Conservation (phyloP, 2,113 vertebrate species). For the Typhlomys cinereus region DNA sequence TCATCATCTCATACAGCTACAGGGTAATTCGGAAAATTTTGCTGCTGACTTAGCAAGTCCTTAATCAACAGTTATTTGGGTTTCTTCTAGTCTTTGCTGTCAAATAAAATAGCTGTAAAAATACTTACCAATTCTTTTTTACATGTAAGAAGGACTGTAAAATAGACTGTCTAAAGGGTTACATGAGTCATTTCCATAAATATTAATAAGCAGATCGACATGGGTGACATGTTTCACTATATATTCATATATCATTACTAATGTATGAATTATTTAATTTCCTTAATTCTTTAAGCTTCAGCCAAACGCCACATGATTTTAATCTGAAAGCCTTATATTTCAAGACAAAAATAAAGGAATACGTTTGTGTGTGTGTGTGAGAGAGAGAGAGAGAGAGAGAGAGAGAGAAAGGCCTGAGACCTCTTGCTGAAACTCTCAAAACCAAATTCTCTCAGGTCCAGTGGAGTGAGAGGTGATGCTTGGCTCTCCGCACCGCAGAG, state of each 20-base stretch:
- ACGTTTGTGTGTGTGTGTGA: background rate
- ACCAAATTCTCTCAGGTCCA: background rate
- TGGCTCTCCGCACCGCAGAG: background rate
- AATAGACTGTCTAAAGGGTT: background rate
- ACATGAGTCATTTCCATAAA: background rate
- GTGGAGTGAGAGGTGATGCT: background rate
- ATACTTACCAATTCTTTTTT: background rate
- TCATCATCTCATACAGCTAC: background rate
- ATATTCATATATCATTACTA: too few species aligned
- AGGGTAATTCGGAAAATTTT: background rate
- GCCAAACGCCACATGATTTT: background rate
- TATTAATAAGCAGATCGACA: background rate
- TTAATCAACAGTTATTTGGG: background rate
- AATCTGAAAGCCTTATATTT: background rate
- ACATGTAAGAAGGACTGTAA: background rate
- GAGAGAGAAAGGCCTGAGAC: too few species aligned
- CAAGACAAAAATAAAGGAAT: background rate
- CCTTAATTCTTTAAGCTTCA: background rate
- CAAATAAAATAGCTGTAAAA: conserved; percentile 1
- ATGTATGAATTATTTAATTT: background rate
- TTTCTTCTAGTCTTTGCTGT: background rate
- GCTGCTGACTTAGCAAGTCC: background rate
- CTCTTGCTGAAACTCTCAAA: background rate
- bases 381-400: too few species aligned
- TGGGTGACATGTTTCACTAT: background rate